Conservation (phyloP, 2,888 invertebrate species). For the Mythimna lalbum region DNA sequence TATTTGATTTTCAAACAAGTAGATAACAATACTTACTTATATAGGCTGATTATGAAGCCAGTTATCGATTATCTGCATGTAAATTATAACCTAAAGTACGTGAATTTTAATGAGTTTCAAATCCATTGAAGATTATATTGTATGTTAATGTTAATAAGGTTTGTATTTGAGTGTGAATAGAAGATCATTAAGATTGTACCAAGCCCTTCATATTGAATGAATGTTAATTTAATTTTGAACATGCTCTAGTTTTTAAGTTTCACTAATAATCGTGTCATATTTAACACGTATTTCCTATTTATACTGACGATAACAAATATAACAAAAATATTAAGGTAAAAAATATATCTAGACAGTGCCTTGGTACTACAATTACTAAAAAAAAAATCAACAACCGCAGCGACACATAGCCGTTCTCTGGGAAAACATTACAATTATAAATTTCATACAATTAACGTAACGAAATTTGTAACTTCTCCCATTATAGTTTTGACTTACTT, state of each 20-base stretch:
- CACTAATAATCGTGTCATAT: background rate
- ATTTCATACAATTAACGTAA: too few species aligned
- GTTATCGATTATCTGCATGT: background rate
- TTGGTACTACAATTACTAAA: too few species aligned
- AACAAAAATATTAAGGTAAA: too few species aligned
- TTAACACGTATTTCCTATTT: background rate
- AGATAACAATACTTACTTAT: too few species aligned
- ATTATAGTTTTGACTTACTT: too few species aligned
- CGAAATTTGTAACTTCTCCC: too few species aligned
- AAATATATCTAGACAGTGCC: too few species aligned
- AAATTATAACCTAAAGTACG: background rate
- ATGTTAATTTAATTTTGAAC: background rate
- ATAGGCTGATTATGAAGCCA: background rate
- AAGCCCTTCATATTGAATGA: background rate
- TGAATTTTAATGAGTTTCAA: conserved; percentile 18
- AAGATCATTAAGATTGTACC: background rate
- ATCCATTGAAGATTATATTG: background rate
- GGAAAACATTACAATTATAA: too few species aligned
- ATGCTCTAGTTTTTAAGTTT: background rate
- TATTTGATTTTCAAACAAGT: background rate
- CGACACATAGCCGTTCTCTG: too few species aligned
- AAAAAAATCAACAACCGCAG: too few species aligned
- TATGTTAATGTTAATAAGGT: rapidly evolving
- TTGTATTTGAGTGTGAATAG: background rate
- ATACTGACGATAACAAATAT: background rate